Evolutionary conservation across 2,888 invertebrate species (phyloP), one percentile per base, ranked within the genome.

Genomic region (Andrena camellia): DNA sequence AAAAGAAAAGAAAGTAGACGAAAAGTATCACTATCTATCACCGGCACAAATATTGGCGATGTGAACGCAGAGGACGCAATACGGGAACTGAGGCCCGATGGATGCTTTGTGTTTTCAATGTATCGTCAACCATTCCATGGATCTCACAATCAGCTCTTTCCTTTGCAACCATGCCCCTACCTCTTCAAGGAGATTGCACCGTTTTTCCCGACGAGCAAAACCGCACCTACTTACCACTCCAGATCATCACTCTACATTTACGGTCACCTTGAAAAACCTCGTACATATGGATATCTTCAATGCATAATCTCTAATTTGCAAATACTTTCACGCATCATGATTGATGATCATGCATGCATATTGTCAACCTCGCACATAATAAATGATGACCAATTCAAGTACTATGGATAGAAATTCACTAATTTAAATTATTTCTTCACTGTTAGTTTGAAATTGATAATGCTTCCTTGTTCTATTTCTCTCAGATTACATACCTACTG

Each of bases 71-170:
- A 89, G 88, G 88, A 90, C 88, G 91, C 90, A 87, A 88, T 89
- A 89, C 88, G 83, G 87, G 89, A 90, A 92, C 92, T 92, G 92
- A 91, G 89, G 87, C 88, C 70, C 81, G 74, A 57, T 79, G 76
- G 70, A 77, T 81, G 81, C 83, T 71, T 81, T 59, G 88, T 83
- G 87, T 87, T 86, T 89, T 86, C 89, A 86, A 85, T 86, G 86
- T 87, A 85, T 85, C 88, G 78, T 68, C 79, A 76, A 78, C 83
- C 71, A 63, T 72, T 77, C 84, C 70, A 73, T 78, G 70, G 82
- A 82, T 80, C 86, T 82, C 67, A 57, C 57, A 57, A 57, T 57
- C 23, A 54, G 67, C 83, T 87, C 87, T 83, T 87, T 83, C 81
- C 81, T 83, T 81, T 64, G 62, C 78, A 60, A 83, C 78, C 79